Evolutionary conservation across 2,113 vertebrate species (phyloP).

Genomic region (Peromyscus polionotus): DNA sequence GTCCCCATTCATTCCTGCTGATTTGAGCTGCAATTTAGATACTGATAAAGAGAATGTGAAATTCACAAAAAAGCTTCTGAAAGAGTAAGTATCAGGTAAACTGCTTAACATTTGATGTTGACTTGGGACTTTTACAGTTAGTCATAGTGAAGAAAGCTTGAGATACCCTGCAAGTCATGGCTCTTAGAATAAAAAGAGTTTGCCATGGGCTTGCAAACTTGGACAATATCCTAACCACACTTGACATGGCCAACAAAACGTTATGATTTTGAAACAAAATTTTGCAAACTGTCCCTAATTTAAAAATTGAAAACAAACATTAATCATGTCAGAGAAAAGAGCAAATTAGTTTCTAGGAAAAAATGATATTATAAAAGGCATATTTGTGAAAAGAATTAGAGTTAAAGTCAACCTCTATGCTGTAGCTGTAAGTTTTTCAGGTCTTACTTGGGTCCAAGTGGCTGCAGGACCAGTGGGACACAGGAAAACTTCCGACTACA

Average conservation of each 20-base stretch:
- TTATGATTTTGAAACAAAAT: neutral
- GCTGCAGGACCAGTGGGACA: no score
- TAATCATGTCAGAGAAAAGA: neutral
- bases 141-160: neutral
- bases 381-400: neutral
- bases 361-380: neutral
- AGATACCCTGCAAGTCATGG: no score
- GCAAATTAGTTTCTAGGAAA: neutral
- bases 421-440: no score
- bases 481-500: no score
- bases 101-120: neutral
- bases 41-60: neutral
- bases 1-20: neutral
- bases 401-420: neutral
- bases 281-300: neutral
- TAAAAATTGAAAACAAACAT: neutral
- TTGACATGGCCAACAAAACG: neutral
- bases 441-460: no score
- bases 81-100: neutral
- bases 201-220: neutral
- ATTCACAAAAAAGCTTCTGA: neutral
- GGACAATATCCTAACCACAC: neutral
- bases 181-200: neutral
- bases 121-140: neutral
- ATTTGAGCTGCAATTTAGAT: neutral